phyloP scores from a whole-genome alignment of 2,113 vertebrate genomes.

The Corythornis madagascariensis region DNA sequence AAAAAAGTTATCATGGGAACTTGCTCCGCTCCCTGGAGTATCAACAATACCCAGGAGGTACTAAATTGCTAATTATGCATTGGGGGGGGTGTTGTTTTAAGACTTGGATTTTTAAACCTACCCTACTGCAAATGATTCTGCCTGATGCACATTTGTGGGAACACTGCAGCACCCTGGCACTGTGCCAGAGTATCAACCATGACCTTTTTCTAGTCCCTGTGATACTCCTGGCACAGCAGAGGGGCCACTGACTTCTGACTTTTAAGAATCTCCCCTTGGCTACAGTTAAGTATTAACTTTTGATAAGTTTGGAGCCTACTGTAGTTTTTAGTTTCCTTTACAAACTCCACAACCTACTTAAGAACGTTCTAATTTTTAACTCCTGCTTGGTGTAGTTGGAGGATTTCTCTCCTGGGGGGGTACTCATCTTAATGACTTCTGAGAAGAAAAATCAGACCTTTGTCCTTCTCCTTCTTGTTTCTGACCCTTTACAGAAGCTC shows the following conservation, averaged over 20 bases:
- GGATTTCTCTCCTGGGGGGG: slow-evolving; percentile 10
- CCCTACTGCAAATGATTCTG: slow-evolving; percentile 30
- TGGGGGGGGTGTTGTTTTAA: not conserved
- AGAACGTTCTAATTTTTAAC: slow-evolving; percentile 1
- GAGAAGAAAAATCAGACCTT: not conserved
- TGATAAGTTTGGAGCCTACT: not conserved
- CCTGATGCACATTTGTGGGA: slow-evolving; percentile 38
- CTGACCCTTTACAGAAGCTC: slow-evolving; percentile 14
- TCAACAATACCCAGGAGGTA: not conserved
- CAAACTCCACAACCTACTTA: not conserved
- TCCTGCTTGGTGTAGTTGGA: not conserved
- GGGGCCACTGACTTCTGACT: not conserved
- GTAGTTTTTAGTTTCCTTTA: not conserved
- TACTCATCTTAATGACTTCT: not conserved
- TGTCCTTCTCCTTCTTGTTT: slow-evolving; percentile 8
- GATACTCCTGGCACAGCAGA: not conserved
- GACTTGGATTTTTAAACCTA: slow-evolving; percentile 48
- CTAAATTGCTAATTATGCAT: not conserved
- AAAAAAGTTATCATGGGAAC: not conserved
- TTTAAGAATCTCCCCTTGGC: not conserved
- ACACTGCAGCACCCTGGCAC: slow-evolving; percentile 11
- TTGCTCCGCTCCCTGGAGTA: not conserved
- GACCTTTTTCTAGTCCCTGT: slow-evolving; percentile 53
- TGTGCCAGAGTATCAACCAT: slow-evolving; percentile 5
- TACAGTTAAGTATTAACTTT: not conserved